phyloP scores from a whole-genome alignment of 2,113 vertebrate species.

The Chinchilla lanigera region DNA sequence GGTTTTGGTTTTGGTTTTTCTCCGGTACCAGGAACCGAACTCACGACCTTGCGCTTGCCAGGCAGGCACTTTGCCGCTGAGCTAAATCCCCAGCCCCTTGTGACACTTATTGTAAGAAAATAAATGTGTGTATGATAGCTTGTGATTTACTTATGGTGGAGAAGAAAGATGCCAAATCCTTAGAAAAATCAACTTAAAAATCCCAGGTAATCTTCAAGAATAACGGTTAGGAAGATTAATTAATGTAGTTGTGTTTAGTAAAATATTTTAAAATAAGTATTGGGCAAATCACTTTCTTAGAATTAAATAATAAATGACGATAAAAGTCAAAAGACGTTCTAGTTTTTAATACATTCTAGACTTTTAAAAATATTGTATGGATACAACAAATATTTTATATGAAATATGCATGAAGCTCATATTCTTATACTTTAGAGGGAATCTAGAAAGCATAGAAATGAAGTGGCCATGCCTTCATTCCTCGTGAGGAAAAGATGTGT shows the following conservation, averaged over 20 bases:
- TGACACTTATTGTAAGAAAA: conserved; percentile 62
- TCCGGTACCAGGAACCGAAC: too few species aligned
- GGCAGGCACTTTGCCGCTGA: too few species aligned
- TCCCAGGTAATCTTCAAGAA: conserved; percentile 38
- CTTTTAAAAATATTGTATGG: conserved; percentile 10
- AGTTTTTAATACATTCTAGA: neutral
- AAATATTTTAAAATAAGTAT: conserved; percentile 50
- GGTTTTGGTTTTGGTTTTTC: too few species aligned
- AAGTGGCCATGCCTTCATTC: neutral
- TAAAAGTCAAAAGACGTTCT: neutral
- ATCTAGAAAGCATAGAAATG: conserved; percentile 32
- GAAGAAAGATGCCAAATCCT: conserved; percentile 27
- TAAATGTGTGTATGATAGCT: neutral
- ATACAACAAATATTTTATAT: neutral
- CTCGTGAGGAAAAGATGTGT: neutral
- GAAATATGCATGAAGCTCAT: neutral
- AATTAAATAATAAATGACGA: conserved; percentile 52
- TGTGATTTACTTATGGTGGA: conserved; percentile 44
- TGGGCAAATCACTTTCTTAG: conserved; percentile 38
- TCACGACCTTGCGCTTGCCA: too few species aligned
- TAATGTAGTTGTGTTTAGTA: conserved; percentile 50
- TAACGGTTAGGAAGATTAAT: conserved; percentile 30
- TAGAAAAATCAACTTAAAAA: conserved; percentile 61
- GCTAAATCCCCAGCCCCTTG: too few species aligned
- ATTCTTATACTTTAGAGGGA: conserved; percentile 24